Evolutionary conservation across 2,113 vertebrate genomes (phyloP).

Genomic region (Neodontobutis hainanensis): DNA sequence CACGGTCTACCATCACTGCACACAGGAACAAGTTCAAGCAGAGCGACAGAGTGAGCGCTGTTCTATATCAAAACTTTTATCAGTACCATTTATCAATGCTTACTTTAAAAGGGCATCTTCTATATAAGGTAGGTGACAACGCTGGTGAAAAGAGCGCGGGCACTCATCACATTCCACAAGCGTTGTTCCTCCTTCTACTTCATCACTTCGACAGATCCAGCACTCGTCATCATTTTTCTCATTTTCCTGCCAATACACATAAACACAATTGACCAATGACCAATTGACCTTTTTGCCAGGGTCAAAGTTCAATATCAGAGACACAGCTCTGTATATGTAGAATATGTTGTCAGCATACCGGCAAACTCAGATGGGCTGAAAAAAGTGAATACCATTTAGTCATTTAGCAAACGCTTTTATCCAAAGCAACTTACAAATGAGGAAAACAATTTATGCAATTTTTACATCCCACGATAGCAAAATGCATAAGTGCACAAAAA

Average conservation of each 20-base stretch:
- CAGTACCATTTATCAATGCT: background rate
- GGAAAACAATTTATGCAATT: too few species aligned
- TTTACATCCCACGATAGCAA: too few species aligned
- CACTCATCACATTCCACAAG: slow-evolving; percentile 72
- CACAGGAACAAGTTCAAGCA: background rate
- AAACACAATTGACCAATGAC: background rate
- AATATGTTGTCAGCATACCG: background rate
- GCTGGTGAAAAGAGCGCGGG: slow-evolving; percentile 74
- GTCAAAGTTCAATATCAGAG: background rate
- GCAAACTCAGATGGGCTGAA: too few species aligned
- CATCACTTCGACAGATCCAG: slow-evolving; percentile 54
- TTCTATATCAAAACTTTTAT: background rate
- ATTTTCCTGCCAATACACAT: slow-evolving; percentile 42
- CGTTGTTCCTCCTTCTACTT: background rate
- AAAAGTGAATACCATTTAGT: too few species aligned
- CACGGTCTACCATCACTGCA: slow-evolving; percentile 48
- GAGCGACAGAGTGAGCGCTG: background rate
- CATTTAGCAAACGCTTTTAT: too few species aligned
- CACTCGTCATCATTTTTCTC: slow-evolving; percentile 77
- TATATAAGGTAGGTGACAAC: slow-evolving; percentile 71
- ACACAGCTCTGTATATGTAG: background rate
- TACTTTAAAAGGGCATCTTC: slow-evolving; percentile 5
- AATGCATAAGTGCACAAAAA: too few species aligned
- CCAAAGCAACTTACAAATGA: too few species aligned
- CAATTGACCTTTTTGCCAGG: background rate